Base-by-base conservation (phyloP, 2,888 invertebrate species). In the Chrysolina americana region DNA sequence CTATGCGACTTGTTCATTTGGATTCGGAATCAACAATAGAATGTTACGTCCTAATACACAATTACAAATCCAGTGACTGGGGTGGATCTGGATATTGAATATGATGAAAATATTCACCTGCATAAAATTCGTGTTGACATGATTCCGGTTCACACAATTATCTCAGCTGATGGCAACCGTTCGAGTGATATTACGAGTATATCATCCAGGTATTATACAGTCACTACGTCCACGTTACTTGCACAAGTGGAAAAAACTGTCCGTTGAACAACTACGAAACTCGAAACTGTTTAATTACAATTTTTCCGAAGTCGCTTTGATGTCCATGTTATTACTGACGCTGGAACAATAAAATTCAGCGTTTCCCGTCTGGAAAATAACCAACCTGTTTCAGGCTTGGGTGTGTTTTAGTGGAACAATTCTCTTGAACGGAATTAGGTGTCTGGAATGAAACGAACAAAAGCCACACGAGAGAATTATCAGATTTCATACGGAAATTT, bases 401-500 rank as follows among this genome's bases (percentile, higher is more conserved):
- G n/a, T n/a, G 15, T n/a, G n/a, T 59, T 59, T 28, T 17, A 59
- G n/a, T 36, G 59, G 17, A 36, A 36, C 59, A 59, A 59, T 59
- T 59, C 59, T 2, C 36, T 36, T 59, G 9, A 23, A 36, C 59
- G 59, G 36, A 36, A 59, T 59, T n/a, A 36, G 59, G 59, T 59
- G 59, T 36, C 59, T 17, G 28, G 8, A 59, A 59, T 28, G 28
- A 28, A 59, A 59, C 28, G 59, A 28, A 36, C 59, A 59, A 59
- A 59, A 59, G 59, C 59, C 59, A 11, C 23, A 36, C 36, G 36
- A 10, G 36, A 36, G 59, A n/a, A 17, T 59, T 36, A 59, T 59
- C 59, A 59, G 59, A 59, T 59, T 59, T 59, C 59, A 59, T 59
- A 59, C 59, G 59, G 59, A 59, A 59, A 28, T 59, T 59, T 59